Conservation (phyloP, 2,888 invertebrate genomes). For the Cabera pusaria region DNA sequence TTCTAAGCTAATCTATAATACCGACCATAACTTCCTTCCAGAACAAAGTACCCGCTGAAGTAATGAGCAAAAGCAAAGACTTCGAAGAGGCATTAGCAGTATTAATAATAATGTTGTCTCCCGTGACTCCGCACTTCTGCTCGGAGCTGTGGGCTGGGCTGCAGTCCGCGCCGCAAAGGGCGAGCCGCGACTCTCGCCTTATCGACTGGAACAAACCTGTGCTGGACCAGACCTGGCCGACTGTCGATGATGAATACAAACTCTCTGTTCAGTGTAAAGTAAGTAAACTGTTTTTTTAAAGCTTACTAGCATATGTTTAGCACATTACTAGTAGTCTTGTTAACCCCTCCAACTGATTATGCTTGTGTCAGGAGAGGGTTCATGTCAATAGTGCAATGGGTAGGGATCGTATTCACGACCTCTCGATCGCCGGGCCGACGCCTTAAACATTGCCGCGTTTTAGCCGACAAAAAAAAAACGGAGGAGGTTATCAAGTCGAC, state of each 20-base stretch:
- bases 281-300: too few species aligned
- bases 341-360: too few species aligned
- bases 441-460: too few species aligned
- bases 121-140: conserved; percentile 95
- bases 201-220: conserved; percentile 88
- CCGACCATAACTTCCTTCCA: conserved; percentile 47
- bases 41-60: conserved; percentile 84
- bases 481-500: too few species aligned
- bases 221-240: conserved; percentile 90
- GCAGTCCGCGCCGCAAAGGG: conserved; percentile 84
- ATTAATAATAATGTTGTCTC: conserved; percentile 93
- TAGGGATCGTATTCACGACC: too few species aligned
- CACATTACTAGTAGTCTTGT: too few species aligned
- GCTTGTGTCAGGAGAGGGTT: too few species aligned
- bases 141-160: conserved; percentile 95
- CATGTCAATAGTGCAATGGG: too few species aligned
- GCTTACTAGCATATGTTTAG: too few species aligned
- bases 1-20: too few species aligned
- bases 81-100: conserved; percentile 91
- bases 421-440: too few species aligned
- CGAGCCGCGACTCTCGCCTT: conserved; percentile 67
- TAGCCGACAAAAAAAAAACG: too few species aligned
- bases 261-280: conserved; percentile 87
- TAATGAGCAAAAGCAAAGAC: conserved; percentile 86
- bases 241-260: conserved; percentile 87